phyloP scores from a whole-genome alignment of 2,888 invertebrate genomes.

The Cantharis nigra region DNA sequence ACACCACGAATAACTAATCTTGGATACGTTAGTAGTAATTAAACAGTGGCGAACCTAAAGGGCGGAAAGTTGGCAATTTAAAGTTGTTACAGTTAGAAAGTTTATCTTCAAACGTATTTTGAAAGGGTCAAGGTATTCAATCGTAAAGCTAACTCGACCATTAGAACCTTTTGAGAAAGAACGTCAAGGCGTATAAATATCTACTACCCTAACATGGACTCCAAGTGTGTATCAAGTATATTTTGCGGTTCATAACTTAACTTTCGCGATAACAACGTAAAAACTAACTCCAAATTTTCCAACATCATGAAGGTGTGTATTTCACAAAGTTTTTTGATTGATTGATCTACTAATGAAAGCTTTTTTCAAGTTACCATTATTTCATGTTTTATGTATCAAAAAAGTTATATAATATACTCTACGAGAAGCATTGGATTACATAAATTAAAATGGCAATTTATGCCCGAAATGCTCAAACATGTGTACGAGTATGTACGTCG shows the following conservation, averaged over 20 bases:
- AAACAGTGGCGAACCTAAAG: slow-evolving; percentile 16
- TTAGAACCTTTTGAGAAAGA: slow-evolving; percentile 11
- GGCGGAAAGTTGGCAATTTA: slow-evolving; percentile 37
- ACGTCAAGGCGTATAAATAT: slow-evolving; percentile 22
- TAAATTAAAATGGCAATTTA: not conserved
- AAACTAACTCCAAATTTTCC: not conserved
- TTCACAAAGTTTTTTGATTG: not conserved
- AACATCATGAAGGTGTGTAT: not conserved
- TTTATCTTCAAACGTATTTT: slow-evolving; percentile 37
- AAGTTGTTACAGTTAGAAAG: slow-evolving; percentile 39
- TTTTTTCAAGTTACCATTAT: not conserved
- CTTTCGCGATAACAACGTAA: not conserved
- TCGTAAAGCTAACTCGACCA: slow-evolving; percentile 32
- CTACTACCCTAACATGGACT: slow-evolving; percentile 1
- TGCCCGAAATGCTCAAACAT: not conserved
- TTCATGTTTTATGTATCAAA: not conserved
- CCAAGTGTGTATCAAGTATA: slow-evolving; percentile 1
- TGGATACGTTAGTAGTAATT: slow-evolving; percentile 21
- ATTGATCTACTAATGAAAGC: not conserved
- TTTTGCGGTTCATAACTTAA: not conserved
- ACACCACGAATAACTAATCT: slow-evolving; percentile 7
- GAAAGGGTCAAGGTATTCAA: slow-evolving; percentile 38
- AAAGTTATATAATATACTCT: not conserved
- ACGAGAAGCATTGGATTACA: not conserved
- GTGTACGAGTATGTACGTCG: not conserved